Percentiles rank a stretch among this genome's conserved stretches.
phyloP scores from a whole-genome alignment of 2,888 invertebrate genomes.

The Notodonta ziczac region DNA sequence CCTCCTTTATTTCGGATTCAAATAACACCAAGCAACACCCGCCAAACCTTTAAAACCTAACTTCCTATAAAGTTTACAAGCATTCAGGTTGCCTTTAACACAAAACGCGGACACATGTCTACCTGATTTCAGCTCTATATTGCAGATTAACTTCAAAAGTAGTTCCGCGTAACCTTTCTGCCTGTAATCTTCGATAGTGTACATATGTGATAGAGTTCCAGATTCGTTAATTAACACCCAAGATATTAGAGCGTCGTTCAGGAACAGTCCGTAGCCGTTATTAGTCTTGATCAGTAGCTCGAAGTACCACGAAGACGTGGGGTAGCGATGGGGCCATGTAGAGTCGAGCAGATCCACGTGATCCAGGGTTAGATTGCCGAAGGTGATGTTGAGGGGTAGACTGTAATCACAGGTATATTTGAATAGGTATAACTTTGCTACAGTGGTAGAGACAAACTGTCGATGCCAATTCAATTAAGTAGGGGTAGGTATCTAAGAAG shows the following conservation, averaged over 20 bases:
- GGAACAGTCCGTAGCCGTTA: slow-evolving; percentile 56
- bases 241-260: slow-evolving; percentile 41
- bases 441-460: no score
- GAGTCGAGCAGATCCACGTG: slow-evolving; percentile 47
- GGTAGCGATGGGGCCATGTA: slow-evolving; percentile 58
- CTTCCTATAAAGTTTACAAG: slow-evolving; percentile 56
- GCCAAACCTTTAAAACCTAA: slow-evolving; percentile 43
- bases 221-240: slow-evolving; percentile 61
- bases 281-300: slow-evolving; percentile 52
- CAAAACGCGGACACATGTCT: slow-evolving; percentile 53
- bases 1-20: slow-evolving; percentile 13
- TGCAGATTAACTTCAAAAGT: slow-evolving; percentile 52
- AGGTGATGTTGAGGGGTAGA: slow-evolving; percentile 39
- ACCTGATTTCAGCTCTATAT: slow-evolving; percentile 45
- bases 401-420: slow-evolving; percentile 37
- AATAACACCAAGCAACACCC: slow-evolving; percentile 45
- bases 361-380: slow-evolving; percentile 46
- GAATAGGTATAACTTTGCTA: neutral
- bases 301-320: slow-evolving; percentile 50
- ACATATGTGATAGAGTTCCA: slow-evolving; percentile 60
- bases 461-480: no score
- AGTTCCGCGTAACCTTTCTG: slow-evolving; percentile 59
- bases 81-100: slow-evolving; percentile 47
- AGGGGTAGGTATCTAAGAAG: no score
- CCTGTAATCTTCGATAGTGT: slow-evolving; percentile 56